A percentile compares a stretch with the other conserved stretches of the same genome.
These are phyloP conservation scores for Cremastinae sp. DNA, from an alignment of 2,888 invertebrate genomes.

Conservation along the genomic window DNA sequence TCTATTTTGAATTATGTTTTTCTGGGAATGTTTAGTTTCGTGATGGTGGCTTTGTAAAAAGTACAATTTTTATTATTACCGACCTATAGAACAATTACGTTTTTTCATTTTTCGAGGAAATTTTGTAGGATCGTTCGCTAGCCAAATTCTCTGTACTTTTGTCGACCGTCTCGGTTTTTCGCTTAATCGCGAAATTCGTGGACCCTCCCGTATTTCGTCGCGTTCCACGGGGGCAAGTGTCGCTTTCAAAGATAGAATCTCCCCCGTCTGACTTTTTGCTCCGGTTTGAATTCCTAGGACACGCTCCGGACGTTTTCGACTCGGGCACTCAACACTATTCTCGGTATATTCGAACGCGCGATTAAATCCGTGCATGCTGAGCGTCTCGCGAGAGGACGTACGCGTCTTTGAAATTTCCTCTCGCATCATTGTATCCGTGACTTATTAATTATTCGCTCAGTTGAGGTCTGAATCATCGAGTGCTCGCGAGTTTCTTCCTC, in stretches of 20 bases:
- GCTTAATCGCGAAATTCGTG: constrained; percentile 50
- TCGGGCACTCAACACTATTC: constrained; percentile 56
- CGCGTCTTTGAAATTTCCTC: background rate
- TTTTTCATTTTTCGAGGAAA: background rate
- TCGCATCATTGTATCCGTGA: constrained; percentile 32
- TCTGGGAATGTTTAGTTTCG: too few species aligned
- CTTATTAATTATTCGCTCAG: constrained; percentile 45
- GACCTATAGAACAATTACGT: too few species aligned
- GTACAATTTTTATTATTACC: too few species aligned
- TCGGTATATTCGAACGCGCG: constrained; percentile 52
- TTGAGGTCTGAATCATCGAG: constrained; percentile 53
- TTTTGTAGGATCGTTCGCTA: background rate
- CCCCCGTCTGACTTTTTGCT: constrained; percentile 60
- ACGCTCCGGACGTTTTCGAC: constrained; percentile 42
- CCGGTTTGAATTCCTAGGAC: constrained; percentile 63
- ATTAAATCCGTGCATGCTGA: constrained; percentile 17
- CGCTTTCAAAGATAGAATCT: constrained; percentile 66
- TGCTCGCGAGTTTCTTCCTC: constrained; percentile 36
- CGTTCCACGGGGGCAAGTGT: constrained; percentile 59
- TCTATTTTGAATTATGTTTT: too few species aligned
- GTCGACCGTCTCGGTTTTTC: background rate
- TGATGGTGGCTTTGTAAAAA: too few species aligned
- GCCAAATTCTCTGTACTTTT: background rate
- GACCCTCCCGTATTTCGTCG: constrained; percentile 52
- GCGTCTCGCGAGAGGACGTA: constrained; percentile 7